These are phyloP conservation scores for Steinernema feltiae DNA, from an alignment of 1,140 invertebrate species.

Conservation along the genomic window DNA sequence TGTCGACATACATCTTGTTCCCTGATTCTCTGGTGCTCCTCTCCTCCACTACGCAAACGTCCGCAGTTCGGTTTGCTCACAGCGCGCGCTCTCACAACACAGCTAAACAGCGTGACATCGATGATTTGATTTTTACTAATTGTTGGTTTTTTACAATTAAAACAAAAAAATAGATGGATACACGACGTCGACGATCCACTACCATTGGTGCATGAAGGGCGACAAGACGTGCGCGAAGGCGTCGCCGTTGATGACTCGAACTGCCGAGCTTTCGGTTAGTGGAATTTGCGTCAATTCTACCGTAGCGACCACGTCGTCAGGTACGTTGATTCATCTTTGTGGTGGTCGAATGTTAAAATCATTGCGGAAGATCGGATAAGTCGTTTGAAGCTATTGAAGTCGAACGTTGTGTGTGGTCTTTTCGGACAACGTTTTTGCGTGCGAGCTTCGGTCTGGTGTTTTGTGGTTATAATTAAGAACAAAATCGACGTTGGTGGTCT, in stretches of 20 bases:
- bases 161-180: slow-evolving; percentile 35
- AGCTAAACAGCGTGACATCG: no score
- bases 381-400: no score
- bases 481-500: no score
- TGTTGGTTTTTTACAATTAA: background rate
- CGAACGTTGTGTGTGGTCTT: no score
- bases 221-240: slow-evolving; percentile 27
- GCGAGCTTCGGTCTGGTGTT: no score
- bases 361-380: no score
- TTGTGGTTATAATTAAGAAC: no score
- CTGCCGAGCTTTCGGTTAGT: slow-evolving; percentile 29
- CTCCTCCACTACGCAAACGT: slow-evolving; percentile 6
- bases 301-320: slow-evolving; percentile 32
- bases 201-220: slow-evolving; percentile 31
- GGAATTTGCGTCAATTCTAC: slow-evolving; percentile 37
- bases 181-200: slow-evolving; percentile 28
- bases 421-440: no score
- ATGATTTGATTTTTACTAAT: slow-evolving; percentile 27
- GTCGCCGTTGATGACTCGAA: slow-evolving; percentile 35
- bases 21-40: slow-evolving; percentile 15
- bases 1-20: slow-evolving; percentile 20
- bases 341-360: no score
- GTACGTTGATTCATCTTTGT: slow-evolving; percentile 17
- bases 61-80: no score
- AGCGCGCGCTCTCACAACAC: no score